These are phyloP conservation scores for Cebus imitator DNA, from an alignment of 2,113 vertebrate genomes.

Conservation along the genomic window DNA sequence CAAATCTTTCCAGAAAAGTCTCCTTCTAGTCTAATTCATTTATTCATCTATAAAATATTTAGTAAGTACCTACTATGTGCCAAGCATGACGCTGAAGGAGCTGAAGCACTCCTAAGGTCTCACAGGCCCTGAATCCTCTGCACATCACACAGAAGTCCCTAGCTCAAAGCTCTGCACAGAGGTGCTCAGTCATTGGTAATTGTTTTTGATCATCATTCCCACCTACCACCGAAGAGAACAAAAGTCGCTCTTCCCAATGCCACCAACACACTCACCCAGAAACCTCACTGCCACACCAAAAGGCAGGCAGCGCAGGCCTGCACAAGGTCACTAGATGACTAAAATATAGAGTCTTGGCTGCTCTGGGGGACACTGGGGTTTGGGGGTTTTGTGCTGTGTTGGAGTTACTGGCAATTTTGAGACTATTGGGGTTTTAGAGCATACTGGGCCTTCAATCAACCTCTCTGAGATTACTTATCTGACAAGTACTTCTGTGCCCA, in stretches of 20 bases:
- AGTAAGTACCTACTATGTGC: not conserved
- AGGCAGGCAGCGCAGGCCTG: not conserved
- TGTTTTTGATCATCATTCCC: not conserved
- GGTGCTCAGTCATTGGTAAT: not conserved
- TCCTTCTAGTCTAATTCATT: not conserved
- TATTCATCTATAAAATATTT: conserved; percentile 8
- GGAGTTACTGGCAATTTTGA: not conserved
- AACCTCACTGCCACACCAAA: not conserved
- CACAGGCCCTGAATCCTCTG: not conserved
- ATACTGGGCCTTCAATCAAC: not conserved
- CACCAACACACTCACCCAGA: not conserved
- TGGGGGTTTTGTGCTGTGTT: not conserved
- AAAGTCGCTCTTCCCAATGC: not conserved
- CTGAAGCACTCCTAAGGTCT: not conserved
- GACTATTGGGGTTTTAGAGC: not conserved
- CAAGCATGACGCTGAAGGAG: not conserved
- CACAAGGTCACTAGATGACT: not conserved
- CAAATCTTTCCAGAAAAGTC: conserved; percentile 39
- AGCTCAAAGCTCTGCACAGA: not conserved
- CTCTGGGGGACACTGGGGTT: not conserved
- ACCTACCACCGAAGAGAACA: not conserved
- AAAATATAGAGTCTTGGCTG: not conserved
- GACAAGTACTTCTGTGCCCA: not conserved
- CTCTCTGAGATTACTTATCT: not conserved
- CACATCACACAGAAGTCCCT: not conserved